Evolutionary conservation across 2,888 invertebrate species (phyloP).

Genomic region (Barypeithes pellucidus): DNA sequence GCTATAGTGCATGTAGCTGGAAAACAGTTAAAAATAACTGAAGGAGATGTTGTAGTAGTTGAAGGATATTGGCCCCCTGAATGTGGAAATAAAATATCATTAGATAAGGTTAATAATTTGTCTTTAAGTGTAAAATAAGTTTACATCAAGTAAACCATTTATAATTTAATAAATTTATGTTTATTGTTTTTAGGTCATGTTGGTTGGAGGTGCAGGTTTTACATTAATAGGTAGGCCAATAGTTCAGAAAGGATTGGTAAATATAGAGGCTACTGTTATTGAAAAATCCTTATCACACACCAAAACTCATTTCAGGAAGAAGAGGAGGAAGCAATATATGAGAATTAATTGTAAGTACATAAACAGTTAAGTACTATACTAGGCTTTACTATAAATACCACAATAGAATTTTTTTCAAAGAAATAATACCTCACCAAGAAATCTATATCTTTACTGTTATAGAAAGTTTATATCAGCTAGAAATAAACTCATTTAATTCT

Average conservation of each 20-base stretch:
- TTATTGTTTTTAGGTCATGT: constrained; percentile 73
- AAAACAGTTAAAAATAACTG: constrained; percentile 88
- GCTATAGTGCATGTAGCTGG: constrained; percentile 88
- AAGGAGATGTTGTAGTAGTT: constrained; percentile 87
- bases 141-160: background rate
- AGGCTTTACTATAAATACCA: too few species aligned
- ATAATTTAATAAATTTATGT: background rate
- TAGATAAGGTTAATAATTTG: constrained; percentile 79
- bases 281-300: constrained; percentile 89
- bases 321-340: constrained; percentile 84
- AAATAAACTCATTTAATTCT: too few species aligned
- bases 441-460: too few species aligned
- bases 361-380: too few species aligned
- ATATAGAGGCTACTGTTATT: constrained; percentile 86
- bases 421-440: too few species aligned
- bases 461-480: too few species aligned
- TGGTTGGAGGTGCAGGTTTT: constrained; percentile 86
- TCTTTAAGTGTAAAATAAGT: background rate
- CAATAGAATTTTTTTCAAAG: too few species aligned
- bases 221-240: constrained; percentile 87
- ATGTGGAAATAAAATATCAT: constrained; percentile 83
- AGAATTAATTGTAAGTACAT: constrained; percentile 80
- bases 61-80: constrained; percentile 90
- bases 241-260: constrained; percentile 81
- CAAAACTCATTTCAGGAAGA: constrained; percentile 84